Base-by-base conservation (phyloP, 2,113 vertebrate species). In the Craseonycteris thonglongyai region DNA sequence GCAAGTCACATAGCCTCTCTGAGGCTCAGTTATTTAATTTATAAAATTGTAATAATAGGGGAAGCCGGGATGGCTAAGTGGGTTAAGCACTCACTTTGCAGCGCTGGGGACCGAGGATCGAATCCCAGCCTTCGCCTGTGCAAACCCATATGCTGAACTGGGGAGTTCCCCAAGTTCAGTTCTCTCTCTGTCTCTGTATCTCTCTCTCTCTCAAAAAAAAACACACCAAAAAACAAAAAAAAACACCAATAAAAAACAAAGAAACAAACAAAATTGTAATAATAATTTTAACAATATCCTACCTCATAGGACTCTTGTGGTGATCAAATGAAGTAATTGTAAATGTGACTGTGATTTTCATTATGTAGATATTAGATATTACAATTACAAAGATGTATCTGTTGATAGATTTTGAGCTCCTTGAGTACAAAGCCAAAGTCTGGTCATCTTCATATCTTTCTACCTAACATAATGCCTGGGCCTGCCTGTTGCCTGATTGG, bases 261-360 rank as follows among this genome's bases (percentile, higher is more conserved):
- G n/a, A n/a, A n/a, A n/a, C n/a, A n/a, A n/a, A n/a, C n/a, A 91
- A 59, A 72, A 65, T 66, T 80, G 35, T 38, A 66, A 45, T 88
- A 42, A 63, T 66, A 85, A 35, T n/a, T 28, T 38, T 61, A 45
- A 61, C 75, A 90, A 75, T 61, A 79, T 2, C 21, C 16, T 40
- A 74, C 12, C 3, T 65, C 18, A 61, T 42, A 66, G 42, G 78
- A 74, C 63, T 74, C 65, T 89, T 63, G 35, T 28, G 51, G 40
- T 93, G 54, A 76, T 89, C 59, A 85, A 74, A 89, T 87, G 33
- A 71, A 68, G 42, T 78, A 56, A 92, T 92, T 85, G n/a, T 51
- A 84, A 94, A 92, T 85, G 58, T 56, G 65, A 85, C 74, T 3
- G 1, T 88, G 30, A 78, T 79, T 66, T 49, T 14, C 11, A 51